Evolutionary conservation across 2,113 vertebrate species (phyloP), one percentile per base, ranked within the genome.

Genomic region (Macquaria australasica): DNA sequence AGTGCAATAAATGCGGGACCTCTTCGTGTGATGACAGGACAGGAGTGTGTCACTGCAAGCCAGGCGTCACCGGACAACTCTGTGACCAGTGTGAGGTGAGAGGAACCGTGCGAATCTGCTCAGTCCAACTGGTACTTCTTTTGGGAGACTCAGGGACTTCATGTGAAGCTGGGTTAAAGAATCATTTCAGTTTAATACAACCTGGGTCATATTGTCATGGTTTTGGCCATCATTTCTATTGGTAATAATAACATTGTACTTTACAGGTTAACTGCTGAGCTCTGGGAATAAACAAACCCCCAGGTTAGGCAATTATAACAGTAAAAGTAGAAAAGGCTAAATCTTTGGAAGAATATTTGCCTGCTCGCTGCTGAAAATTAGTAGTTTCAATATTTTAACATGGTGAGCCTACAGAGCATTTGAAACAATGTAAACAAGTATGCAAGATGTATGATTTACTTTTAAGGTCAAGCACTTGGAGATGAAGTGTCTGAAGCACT

Each of bases 1-100:
- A 86, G 73, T 97, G 96, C 83, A 92, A 94, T 79, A 91, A 93
- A 89, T 97, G 96, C 77, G 96, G 96, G 53, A 96, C 96, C 15
- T 93, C 94, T 11, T 96, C 94, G 8, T 97, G 96, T 77, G 95
- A 96, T 77, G 95, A 96, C 88, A 89, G 92, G 87, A 95, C 95
- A 2, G 96, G 96, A 56, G 94, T 95, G 77, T 97, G 96, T 87
- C 96, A 95, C 89, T 97, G 96, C 85, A 96, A 95, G 84, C 96
- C 95, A 0, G 96, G 96, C 1, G 95, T 97, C 67, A 95, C 93
- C 1, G 96, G 96, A n/a, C 87, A 39, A 14, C 88, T 93, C 25
- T 97, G 96, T 80, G 96, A 97, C 90, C 94, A 88, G 50, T 97
- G 96, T 90, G 94, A 97, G 95, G 96, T 97, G 83, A 95, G 93